phyloP scores from a whole-genome alignment of 2,888 invertebrate species.

The Athetis lepigone region DNA sequence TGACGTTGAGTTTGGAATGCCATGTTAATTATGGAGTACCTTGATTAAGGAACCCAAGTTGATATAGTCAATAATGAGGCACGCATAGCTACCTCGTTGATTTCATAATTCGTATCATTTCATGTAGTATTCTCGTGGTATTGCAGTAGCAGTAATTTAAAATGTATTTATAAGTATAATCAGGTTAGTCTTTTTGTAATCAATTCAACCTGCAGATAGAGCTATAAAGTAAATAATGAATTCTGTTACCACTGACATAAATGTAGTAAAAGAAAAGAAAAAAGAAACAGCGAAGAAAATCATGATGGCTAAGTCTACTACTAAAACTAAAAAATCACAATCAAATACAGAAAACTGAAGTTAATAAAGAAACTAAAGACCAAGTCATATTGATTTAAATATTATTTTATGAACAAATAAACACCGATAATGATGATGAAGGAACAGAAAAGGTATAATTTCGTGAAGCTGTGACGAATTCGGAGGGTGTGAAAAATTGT shows the following conservation, averaged over 20 bases:
- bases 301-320: neutral
- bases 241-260: neutral
- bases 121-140: neutral
- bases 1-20: slow-evolving; percentile 72
- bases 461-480: slow-evolving; percentile 54
- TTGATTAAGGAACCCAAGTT: slow-evolving; percentile 56
- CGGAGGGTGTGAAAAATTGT: slow-evolving; percentile 47
- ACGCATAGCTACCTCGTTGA: slow-evolving; percentile 16
- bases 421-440: slow-evolving; percentile 52
- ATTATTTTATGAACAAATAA: slow-evolving; percentile 33
- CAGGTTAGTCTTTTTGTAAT: neutral
- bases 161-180: neutral
- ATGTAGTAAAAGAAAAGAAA: neutral
- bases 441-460: slow-evolving; percentile 47
- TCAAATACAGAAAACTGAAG: neutral
- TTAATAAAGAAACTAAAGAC: neutral
- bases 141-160: slow-evolving; percentile 16
- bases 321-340: neutral
- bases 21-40: slow-evolving; percentile 75
- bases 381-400: slow-evolving; percentile 28
- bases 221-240: neutral
- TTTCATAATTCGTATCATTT: slow-evolving; percentile 32
- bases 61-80: slow-evolving; percentile 40
- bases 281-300: no score
- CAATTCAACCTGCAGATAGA: neutral